Percentiles rank a stretch among this genome's conserved stretches.
phyloP scores from a whole-genome alignment of 30 jellyfish, hydroid and myxozoan genomes.

The Aurelia coerulea region DNA sequence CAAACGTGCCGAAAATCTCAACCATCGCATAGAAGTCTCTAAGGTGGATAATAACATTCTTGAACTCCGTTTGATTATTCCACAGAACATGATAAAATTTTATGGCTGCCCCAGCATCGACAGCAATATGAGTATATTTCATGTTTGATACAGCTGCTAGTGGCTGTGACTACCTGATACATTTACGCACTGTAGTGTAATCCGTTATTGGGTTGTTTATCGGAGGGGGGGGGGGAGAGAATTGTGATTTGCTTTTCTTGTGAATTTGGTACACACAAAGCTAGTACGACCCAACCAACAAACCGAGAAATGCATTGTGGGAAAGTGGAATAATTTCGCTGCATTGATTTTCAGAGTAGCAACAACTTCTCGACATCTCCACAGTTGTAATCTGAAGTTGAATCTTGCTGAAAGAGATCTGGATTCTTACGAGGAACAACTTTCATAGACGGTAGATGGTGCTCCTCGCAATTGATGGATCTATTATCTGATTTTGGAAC shows the following conservation, averaged over 20 bases:
- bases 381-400: no score
- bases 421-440: no score
- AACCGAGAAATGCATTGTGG: background rate
- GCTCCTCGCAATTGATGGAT: no score
- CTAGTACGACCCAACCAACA: conserved; percentile 4
- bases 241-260: conserved; percentile 4
- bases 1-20: no score
- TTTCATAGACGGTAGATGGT: no score
- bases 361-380: no score
- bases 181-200: conserved; percentile 1
- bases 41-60: background rate
- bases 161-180: conserved; percentile 8
- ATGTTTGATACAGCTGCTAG: conserved; percentile 18
- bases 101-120: conserved; percentile 8
- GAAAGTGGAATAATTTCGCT: background rate
- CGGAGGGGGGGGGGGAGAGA: conserved; percentile 3
- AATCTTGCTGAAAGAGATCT: no score
- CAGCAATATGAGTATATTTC: background rate
- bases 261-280: background rate
- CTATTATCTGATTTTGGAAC: no score
- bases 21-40: no score
- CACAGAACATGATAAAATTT: conserved; percentile 5
- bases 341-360: no score
- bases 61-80: background rate
- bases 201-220: conserved; percentile 20